Base-by-base conservation (phyloP, 1,140 invertebrate genomes). In the Anagrus nilaparvatae region DNA sequence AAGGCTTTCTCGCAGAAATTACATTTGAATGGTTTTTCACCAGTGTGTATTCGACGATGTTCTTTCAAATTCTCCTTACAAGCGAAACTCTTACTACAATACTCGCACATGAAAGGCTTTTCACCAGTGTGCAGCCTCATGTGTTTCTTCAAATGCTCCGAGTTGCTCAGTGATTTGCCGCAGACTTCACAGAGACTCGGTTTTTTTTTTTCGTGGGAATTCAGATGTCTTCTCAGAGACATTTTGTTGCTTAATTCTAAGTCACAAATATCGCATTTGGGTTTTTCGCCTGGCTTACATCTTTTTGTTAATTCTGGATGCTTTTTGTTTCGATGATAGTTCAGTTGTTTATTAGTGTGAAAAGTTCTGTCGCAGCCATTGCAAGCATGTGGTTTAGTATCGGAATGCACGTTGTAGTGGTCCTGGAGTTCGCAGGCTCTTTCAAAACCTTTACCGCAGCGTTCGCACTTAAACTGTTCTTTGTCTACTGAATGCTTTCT, bases 1-100 rank as follows among this genome's bases (percentile, higher is more conserved):
- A 75, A 75, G 3, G 61, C 64, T 36, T 73, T 73, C 17, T 70
- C 70, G 41, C 71, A 73, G 9, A 67, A 59, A 32, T 76, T 73
- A 52, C 84, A 86, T 1, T 77, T 72, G 47, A 78, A 79, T 9
- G 83, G 82, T 36, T 83, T 82, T 46, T 83, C 78, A 0, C 80
- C 81, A 0, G 76, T 79, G 48, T 86, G 82, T 17, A 82, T 81
- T 16, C 79, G 61, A 19, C 76, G 58, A 50, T 84, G 81, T 52
- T 81, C 78, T 56, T 80, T 82, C 34, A 84, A 63, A 44, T 81
- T 79, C 39, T 82, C 79, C 4, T 74, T 71, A 27, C 72, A 77
- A 16, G 77, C 76, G 28, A 93, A 76, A 39, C 81, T 76, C 66
- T 92, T 89, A 12, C 78, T 78, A 61, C 87, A 88, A 23, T 85